Evolutionary conservation across 2,888 invertebrate genomes (phyloP).

Genomic region (Bombylius discolor): DNA sequence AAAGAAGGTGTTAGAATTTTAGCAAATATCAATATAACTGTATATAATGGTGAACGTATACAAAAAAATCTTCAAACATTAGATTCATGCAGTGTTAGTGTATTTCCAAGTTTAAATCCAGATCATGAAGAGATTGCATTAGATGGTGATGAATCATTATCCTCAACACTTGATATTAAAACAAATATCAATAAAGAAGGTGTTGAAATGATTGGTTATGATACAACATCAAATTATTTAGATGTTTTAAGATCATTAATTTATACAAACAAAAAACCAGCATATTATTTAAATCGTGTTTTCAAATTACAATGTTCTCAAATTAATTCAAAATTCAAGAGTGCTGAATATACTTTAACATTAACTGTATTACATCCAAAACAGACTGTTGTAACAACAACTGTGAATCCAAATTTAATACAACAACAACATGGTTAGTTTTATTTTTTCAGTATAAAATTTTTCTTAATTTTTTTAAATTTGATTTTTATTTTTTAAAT

Average conservation of each 20-base stretch:
- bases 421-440: slow-evolving; percentile 29
- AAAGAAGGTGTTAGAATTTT: slow-evolving; percentile 69
- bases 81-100: slow-evolving; percentile 87
- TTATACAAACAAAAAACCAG: slow-evolving; percentile 93
- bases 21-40: slow-evolving; percentile 67
- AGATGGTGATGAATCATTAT: slow-evolving; percentile 32
- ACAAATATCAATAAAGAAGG: slow-evolving; percentile 84
- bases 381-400: slow-evolving; percentile 43
- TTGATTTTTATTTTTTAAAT: neutral
- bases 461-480: too few species aligned
- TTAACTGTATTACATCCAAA: slow-evolving; percentile 79
- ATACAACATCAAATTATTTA: slow-evolving; percentile 30
- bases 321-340: slow-evolving; percentile 82
- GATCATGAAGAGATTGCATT: slow-evolving; percentile 70
- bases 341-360: slow-evolving; percentile 91
- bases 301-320: slow-evolving; percentile 94
- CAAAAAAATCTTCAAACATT: slow-evolving; percentile 47
- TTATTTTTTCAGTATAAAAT: neutral
- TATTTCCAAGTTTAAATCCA: slow-evolving; percentile 88
- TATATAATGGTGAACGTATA: slow-evolving; percentile 32
- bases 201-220: slow-evolving; percentile 41
- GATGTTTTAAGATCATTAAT: slow-evolving; percentile 42
- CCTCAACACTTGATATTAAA: slow-evolving; percentile 33
- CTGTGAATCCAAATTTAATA: slow-evolving; percentile 31
- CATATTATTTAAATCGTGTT: slow-evolving; percentile 86